These are phyloP conservation scores for Sylvilagus bachmani DNA, from an alignment of 2,113 vertebrate species.

Conservation along the genomic window DNA sequence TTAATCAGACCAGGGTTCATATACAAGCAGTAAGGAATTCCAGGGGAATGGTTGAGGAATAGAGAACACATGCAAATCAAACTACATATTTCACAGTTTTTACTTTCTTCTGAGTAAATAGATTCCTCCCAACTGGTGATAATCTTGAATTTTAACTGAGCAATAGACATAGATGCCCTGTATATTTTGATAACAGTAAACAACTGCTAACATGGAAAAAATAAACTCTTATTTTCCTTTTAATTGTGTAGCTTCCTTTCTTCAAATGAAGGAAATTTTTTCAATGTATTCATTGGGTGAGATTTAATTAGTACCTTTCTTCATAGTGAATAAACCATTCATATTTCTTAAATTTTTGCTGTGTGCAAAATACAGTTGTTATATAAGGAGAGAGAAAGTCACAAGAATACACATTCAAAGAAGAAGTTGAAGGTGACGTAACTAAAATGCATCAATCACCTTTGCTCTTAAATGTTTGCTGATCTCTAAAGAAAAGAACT, in stretches of 20 bases:
- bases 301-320: neutral
- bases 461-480: slow-evolving; percentile 23
- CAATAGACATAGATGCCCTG: neutral
- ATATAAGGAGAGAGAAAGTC: neutral
- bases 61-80: neutral
- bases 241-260: neutral
- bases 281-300: neutral
- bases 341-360: neutral
- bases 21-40: neutral
- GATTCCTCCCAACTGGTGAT: neutral
- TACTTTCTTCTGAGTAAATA: neutral
- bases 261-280: neutral
- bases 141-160: neutral
- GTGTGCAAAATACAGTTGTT: neutral
- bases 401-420: neutral
- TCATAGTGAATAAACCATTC: neutral
- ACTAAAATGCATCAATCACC: neutral
- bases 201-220: neutral
- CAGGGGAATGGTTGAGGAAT: neutral
- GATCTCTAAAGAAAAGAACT: neutral
- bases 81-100: neutral
- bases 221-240: neutral
- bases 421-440: neutral
- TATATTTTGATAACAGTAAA: neutral
- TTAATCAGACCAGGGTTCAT: neutral